Conservation (phyloP, 2,888 invertebrate genomes). For the Mantis religiosa region DNA sequence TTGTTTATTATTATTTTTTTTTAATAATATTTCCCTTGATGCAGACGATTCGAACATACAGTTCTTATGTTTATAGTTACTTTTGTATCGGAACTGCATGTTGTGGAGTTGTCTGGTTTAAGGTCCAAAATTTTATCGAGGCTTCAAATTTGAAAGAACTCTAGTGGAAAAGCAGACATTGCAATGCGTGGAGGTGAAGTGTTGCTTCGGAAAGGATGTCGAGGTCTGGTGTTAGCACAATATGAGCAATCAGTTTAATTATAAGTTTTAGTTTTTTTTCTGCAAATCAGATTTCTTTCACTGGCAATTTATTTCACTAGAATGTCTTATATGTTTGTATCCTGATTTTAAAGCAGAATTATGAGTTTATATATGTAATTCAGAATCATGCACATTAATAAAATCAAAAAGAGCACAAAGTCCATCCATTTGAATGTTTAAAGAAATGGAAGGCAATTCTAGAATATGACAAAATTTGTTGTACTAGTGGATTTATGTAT, state of each 20-base stretch:
- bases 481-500: slow-evolving; percentile 13
- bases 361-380: not conserved
- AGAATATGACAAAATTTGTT: slow-evolving; percentile 14
- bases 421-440: not conserved
- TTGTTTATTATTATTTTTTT: not conserved
- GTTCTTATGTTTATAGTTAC: not conserved
- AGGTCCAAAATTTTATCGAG: not conserved
- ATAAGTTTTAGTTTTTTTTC: not conserved
- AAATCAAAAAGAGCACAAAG: not conserved
- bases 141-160: not conserved
- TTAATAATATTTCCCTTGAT: not conserved
- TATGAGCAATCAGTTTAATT: not conserved
- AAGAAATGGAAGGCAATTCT: slow-evolving; percentile 18
- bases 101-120: slow-evolving; percentile 12
- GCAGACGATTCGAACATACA: not conserved
- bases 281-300: not conserved
- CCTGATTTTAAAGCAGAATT: not conserved
- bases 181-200: slow-evolving; percentile 1
- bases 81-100: slow-evolving; percentile 8
- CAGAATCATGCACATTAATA: not conserved
- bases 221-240: slow-evolving; percentile 29
- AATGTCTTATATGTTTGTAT: not conserved
- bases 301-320: not conserved
- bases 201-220: slow-evolving; percentile 22
- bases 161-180: not conserved